Evolutionary conservation across 1,140 invertebrate genomes (phyloP).

Genomic region (Anadara kagoshimensis): DNA sequence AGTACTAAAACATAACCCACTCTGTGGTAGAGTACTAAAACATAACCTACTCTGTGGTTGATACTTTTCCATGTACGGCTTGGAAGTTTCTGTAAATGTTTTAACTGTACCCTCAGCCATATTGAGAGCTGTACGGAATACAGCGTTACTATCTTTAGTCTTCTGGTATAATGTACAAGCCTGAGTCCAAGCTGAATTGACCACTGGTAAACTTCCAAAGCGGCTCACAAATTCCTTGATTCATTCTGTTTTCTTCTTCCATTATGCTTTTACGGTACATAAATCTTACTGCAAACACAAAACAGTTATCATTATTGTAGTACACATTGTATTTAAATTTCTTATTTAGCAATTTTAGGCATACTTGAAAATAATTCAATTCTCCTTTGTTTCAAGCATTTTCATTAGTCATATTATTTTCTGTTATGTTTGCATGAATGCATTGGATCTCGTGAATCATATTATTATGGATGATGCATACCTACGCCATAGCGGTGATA

Average conservation of each 20-base stretch:
- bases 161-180: conserved; percentile 42
- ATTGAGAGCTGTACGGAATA: conserved; percentile 38
- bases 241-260: conserved; percentile 25
- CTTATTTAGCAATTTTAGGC: too few species aligned
- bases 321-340: too few species aligned
- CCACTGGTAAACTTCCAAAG: conserved; percentile 44
- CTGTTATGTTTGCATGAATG: too few species aligned
- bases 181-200: conserved; percentile 41
- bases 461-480: too few species aligned
- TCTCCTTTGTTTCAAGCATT: too few species aligned
- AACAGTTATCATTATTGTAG: too few species aligned
- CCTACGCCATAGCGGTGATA: too few species aligned
- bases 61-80: conserved; percentile 36
- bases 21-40: too few species aligned
- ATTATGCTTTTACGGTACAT: conserved; percentile 44
- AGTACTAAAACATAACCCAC: too few species aligned
- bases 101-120: conserved; percentile 46
- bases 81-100: conserved; percentile 34
- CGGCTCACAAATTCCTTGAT: conserved; percentile 38
- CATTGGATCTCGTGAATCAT: too few species aligned
- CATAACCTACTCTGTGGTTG: conserved; percentile 47
- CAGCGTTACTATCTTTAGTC: conserved; percentile 42
- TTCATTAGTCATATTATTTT: too few species aligned
- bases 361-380: too few species aligned
- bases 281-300: background rate